Conservation (phyloP, 2,888 invertebrate species). For the Tetranychus piercei region DNA sequence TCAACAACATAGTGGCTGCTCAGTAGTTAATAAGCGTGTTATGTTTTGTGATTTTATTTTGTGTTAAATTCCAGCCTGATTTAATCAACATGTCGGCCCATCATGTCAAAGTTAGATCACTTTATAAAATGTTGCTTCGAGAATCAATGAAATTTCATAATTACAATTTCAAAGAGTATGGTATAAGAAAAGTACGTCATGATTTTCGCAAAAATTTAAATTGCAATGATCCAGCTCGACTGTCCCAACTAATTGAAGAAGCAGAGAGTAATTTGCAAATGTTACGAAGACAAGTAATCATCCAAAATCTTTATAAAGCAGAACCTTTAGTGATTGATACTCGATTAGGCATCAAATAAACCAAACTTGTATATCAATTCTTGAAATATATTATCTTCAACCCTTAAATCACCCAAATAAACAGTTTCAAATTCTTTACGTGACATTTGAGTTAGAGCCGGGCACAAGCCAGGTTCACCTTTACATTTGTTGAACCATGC, state of each 20-base stretch:
- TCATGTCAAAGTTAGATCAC: slow-evolving; percentile 36
- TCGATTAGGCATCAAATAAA: no score
- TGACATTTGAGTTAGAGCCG: slow-evolving; percentile 26
- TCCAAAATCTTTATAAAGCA: slow-evolving; percentile 48
- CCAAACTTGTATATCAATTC: slow-evolving; percentile 20
- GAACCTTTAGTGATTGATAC: slow-evolving; percentile 53
- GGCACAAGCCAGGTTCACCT: slow-evolving; percentile 27
- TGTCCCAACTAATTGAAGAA: slow-evolving; percentile 41
- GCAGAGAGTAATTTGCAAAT: slow-evolving; percentile 48
- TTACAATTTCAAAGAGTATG: slow-evolving; percentile 64
- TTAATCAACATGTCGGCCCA: not conserved
- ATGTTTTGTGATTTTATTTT: not conserved
- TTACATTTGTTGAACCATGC: slow-evolving; percentile 29
- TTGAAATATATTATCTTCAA: slow-evolving; percentile 25
- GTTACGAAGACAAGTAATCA: slow-evolving; percentile 56
- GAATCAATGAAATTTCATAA: slow-evolving; percentile 56
- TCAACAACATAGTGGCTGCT: no score
- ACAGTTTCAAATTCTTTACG: slow-evolving; percentile 27
- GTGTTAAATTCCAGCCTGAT: not conserved
- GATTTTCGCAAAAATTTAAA: slow-evolving; percentile 47
- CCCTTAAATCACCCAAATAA: slow-evolving; percentile 27
- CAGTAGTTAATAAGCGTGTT: no score
- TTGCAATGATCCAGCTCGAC: slow-evolving; percentile 40
- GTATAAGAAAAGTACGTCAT: slow-evolving; percentile 49
- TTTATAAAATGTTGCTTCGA: slow-evolving; percentile 52